Evolutionary conservation across 2,888 invertebrate genomes (phyloP).

Genomic region (Drosophila falleni): DNA sequence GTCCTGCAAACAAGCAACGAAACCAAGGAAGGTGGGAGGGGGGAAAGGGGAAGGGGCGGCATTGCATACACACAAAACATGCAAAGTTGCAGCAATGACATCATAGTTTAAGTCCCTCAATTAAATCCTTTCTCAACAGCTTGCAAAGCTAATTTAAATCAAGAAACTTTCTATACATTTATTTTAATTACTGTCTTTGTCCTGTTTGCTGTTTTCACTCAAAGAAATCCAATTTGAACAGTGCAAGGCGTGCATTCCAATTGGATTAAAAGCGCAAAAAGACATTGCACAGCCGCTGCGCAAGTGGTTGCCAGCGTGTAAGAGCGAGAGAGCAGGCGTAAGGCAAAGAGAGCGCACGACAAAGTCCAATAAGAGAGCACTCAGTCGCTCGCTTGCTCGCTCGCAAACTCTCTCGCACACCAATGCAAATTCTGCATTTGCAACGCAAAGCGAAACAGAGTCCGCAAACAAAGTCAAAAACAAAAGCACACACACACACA

Average conservation of each 20-base stretch:
- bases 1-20: constrained; percentile 19
- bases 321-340: constrained; percentile 19
- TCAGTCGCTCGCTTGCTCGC: constrained; percentile 5
- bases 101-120: constrained; percentile 28
- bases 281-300: constrained; percentile 57
- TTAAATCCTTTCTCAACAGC: neutral
- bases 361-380: constrained; percentile 34
- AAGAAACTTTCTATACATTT: neutral
- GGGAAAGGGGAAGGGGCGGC: constrained; percentile 40
- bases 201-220: neutral
- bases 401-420: constrained; percentile 43
- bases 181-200: constrained; percentile 1
- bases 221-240: constrained; percentile 22
- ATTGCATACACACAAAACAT: constrained; percentile 72
- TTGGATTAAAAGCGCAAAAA: constrained; percentile 64
- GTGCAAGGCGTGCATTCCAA: constrained; percentile 78
- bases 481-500: constrained; percentile 32
- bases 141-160: neutral
- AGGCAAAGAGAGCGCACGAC: constrained; percentile 17
- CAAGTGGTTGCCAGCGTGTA: constrained; percentile 60
- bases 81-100: constrained; percentile 69
- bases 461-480: constrained; percentile 50
- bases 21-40: constrained; percentile 8
- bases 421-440: constrained; percentile 72
- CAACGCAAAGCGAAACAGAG: constrained; percentile 46